These are phyloP conservation scores for Archips crataeganus DNA, from an alignment of 2,888 invertebrate species.

Conservation along the genomic window DNA sequence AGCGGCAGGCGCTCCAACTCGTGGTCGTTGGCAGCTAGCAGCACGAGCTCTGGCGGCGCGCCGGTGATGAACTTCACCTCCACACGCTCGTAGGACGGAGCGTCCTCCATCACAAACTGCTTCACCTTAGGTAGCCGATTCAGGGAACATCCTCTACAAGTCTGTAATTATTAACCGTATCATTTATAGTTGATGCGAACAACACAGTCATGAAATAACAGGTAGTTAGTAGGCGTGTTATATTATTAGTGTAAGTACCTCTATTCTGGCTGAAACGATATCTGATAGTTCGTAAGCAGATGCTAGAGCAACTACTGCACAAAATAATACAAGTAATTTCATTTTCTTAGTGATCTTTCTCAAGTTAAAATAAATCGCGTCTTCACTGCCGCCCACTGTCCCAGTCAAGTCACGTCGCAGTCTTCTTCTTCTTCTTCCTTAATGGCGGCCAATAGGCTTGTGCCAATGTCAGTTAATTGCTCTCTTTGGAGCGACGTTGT, in stretches of 20 bases:
- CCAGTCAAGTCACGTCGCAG: too few relatives aligned
- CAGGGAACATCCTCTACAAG: conserved; percentile 89
- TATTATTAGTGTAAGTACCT: conserved; percentile 60
- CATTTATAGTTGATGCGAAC: neutral
- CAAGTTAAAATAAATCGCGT: neutral
- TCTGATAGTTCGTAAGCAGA: conserved; percentile 65
- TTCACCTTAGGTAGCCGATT: conserved; percentile 89
- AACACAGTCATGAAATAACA: conserved; percentile 21
- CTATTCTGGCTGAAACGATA: conserved; percentile 76
- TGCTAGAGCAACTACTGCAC: conserved; percentile 52
- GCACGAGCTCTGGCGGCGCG: conserved; percentile 87
- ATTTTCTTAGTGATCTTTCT: conserved; percentile 45
- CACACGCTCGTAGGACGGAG: conserved; percentile 87
- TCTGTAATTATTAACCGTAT: conserved; percentile 73
- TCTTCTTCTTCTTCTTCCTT: too few relatives aligned
- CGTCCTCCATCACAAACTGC: conserved; percentile 88
- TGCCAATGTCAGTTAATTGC: too few relatives aligned
- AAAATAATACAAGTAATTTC: conserved; percentile 54
- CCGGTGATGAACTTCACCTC: conserved; percentile 89
- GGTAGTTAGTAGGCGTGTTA: conserved; percentile 19
- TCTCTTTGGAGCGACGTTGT: too few relatives aligned
- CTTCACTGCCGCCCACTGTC: neutral
- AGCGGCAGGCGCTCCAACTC: conserved; percentile 88
- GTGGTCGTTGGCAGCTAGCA: conserved; percentile 83
- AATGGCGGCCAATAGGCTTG: too few relatives aligned